These are phyloP conservation scores for Piezodorus guildinii DNA, from an alignment of 1,140 invertebrate genomes.

Conservation along the genomic window DNA sequence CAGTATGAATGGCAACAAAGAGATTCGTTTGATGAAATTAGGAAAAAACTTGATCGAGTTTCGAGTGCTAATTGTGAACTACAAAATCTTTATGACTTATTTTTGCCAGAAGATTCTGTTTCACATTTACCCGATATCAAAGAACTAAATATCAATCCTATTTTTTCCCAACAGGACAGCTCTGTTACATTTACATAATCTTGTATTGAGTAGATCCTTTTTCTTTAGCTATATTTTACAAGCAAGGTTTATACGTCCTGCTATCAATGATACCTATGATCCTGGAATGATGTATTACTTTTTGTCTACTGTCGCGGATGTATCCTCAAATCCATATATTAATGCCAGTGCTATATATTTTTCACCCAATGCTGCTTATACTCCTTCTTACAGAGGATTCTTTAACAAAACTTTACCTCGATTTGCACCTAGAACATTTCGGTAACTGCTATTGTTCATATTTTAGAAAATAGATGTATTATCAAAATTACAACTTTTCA, in stretches of 20 bases:
- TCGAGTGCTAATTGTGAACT: slow-evolving; percentile 77
- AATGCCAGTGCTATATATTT: slow-evolving; percentile 93
- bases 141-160: slow-evolving; percentile 86
- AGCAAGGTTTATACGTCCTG: slow-evolving; percentile 74
- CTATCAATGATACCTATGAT: slow-evolving; percentile 84
- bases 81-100: slow-evolving; percentile 70
- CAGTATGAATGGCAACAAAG: slow-evolving; percentile 81
- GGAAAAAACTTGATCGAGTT: slow-evolving; percentile 66
- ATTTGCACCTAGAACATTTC: slow-evolving; percentile 85
- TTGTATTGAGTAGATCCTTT: slow-evolving; percentile 86
- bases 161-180: slow-evolving; percentile 91
- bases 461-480: no score
- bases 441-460: slow-evolving; percentile 31
- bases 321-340: slow-evolving; percentile 81
- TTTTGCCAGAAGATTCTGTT: slow-evolving; percentile 67
- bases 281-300: slow-evolving; percentile 99
- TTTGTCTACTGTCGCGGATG: slow-evolving; percentile 86
- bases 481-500: neutral
- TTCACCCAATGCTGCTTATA: slow-evolving; percentile 85
- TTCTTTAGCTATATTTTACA: slow-evolving; percentile 95
- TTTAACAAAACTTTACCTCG: slow-evolving; percentile 93
- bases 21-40: slow-evolving; percentile 81
- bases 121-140: slow-evolving; percentile 90
- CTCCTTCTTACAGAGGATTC: slow-evolving; percentile 87
- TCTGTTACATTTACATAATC: slow-evolving; percentile 86